These are phyloP conservation scores for Heliconius eleuchia DNA, from an alignment of 1,140 invertebrate genomes.

Conservation along the genomic window DNA sequence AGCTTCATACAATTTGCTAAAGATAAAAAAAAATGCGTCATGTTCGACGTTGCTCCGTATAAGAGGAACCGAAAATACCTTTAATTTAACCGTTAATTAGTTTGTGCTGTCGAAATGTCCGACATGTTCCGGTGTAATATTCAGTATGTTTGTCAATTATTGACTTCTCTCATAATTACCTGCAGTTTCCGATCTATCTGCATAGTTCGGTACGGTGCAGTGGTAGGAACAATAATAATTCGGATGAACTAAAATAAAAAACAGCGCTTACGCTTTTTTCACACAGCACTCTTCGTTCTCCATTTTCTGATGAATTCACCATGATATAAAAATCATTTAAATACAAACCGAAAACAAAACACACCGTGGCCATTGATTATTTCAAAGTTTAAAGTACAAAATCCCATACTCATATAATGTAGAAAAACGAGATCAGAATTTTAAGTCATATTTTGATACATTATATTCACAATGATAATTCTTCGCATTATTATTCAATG, in stretches of 20 bases:
- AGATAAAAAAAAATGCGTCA: not conserved
- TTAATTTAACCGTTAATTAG: constrained; percentile 4
- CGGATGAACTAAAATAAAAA: no score
- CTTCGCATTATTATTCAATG: constrained; percentile 6
- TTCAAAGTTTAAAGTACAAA: no score
- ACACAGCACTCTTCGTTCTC: no score
- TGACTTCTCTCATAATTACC: not conserved
- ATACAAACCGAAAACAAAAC: no score
- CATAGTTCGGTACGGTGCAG: no score
- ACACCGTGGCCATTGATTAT: no score
- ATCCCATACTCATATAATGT: not conserved
- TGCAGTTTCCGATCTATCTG: not conserved
- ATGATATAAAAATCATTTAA: no score
- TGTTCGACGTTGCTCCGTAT: not conserved
- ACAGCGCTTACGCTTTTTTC: no score
- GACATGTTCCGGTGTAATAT: not conserved
- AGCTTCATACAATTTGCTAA: not conserved
- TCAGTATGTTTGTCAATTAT: not conserved
- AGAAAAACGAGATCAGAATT: not conserved
- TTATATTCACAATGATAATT: not conserved
- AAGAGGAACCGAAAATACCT: not conserved
- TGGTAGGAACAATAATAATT: no score
- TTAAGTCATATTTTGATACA: not conserved
- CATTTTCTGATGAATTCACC: no score
- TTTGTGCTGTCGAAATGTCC: not conserved